Evolutionary conservation across 2,113 vertebrate species (phyloP).

Genomic region (Tringa solitaria): DNA sequence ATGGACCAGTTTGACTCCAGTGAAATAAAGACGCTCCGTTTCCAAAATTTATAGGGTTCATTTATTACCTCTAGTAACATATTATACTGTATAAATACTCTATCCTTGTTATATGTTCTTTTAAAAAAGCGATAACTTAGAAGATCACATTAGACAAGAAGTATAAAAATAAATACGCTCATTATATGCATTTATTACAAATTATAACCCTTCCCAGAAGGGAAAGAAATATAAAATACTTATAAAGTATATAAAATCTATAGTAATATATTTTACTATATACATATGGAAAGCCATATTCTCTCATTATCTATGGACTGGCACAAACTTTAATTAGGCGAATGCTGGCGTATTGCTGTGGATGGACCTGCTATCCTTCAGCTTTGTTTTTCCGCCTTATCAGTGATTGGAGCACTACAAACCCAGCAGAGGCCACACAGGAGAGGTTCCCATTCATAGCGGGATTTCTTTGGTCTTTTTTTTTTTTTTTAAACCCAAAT

Average conservation of each 20-base stretch:
- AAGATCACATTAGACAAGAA: slow-evolving; percentile 93
- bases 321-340: slow-evolving; percentile 71
- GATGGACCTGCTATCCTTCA: slow-evolving; percentile 80
- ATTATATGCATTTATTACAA: slow-evolving; percentile 83
- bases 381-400: slow-evolving; percentile 58
- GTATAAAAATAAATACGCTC: slow-evolving; percentile 99
- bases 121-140: slow-evolving; percentile 94
- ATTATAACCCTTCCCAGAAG: slow-evolving; percentile 92
- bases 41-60: slow-evolving; percentile 72
- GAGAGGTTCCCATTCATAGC: background rate
- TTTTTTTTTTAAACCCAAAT: background rate
- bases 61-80: slow-evolving; percentile 88
- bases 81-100: slow-evolving; percentile 99
- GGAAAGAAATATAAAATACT: slow-evolving; percentile 87
- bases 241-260: slow-evolving; percentile 90
- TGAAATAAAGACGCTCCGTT: slow-evolving; percentile 59
- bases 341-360: slow-evolving; percentile 66
- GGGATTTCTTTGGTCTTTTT: background rate
- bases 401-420: slow-evolving; percentile 43
- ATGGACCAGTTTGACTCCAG: slow-evolving; percentile 9
- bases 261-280: slow-evolving; percentile 79
- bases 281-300: slow-evolving; percentile 80
- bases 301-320: slow-evolving; percentile 75
- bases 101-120: slow-evolving; percentile 93
- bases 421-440: background rate